phyloP scores from a whole-genome alignment of 2,113 vertebrate species.

The Labeo rohita region DNA sequence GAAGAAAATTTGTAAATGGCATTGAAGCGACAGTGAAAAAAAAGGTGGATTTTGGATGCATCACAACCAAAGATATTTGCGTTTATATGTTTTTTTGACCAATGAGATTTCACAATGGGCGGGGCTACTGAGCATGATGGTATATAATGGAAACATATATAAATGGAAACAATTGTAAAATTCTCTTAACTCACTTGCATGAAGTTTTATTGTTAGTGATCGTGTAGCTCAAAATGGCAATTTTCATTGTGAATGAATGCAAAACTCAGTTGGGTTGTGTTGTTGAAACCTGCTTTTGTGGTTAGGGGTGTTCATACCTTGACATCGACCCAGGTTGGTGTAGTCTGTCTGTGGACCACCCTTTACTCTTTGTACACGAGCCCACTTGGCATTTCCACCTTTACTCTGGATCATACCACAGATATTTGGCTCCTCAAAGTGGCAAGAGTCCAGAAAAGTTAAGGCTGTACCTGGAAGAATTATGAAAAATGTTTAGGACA shows the following conservation, averaged over 20 bases:
- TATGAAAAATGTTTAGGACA: background rate
- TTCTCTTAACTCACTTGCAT: too few relatives aligned
- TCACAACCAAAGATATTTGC: background rate
- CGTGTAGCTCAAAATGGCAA: too few relatives aligned
- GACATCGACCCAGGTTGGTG: slow-evolving; percentile 84
- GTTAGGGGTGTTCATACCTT: slow-evolving; percentile 75
- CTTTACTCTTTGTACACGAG: slow-evolving; percentile 62
- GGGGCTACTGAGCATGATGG: too few relatives aligned
- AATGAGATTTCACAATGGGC: background rate
- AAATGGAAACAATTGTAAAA: too few relatives aligned
- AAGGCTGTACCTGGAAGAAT: slow-evolving; percentile 77
- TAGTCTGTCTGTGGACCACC: slow-evolving; percentile 82
- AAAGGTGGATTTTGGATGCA: background rate
- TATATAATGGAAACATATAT: too few relatives aligned
- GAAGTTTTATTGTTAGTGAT: too few relatives aligned
- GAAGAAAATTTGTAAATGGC: background rate
- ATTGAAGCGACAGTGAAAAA: background rate
- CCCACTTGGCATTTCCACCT: slow-evolving; percentile 79
- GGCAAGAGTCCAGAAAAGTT: slow-evolving; percentile 89
- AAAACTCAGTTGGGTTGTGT: background rate
- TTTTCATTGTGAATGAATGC: background rate
- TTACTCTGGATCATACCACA: slow-evolving; percentile 92
- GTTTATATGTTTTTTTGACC: background rate
- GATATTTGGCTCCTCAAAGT: slow-evolving; percentile 89
- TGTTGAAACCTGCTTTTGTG: background rate